Base-by-base conservation (phyloP, 1,140 invertebrate genomes). In the Holotrichia oblita region DNA sequence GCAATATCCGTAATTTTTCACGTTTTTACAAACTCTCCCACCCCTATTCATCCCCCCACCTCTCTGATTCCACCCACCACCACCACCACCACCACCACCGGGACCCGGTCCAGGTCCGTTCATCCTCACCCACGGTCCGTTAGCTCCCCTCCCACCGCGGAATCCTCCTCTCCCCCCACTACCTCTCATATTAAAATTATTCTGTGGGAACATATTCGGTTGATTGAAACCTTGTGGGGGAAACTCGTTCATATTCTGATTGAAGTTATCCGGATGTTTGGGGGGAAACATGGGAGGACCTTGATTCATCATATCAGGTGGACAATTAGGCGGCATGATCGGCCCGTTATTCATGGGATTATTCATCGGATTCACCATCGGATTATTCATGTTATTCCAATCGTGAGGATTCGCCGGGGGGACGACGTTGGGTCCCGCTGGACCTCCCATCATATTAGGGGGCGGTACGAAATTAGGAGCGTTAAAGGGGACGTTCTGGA, bases 1-100 rank as follows among this genome's bases (percentile, higher is more conserved):
- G 86, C 94, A 96, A 79, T 91, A 93, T 1, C 94, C 94, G 82
- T 90, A 91, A 83, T 93, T 92, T 83, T 92, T 91, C 83, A 94
- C 94, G 83, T 94, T 93, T 83, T 93, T 91, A 85, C 94, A 96
- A 12, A 94, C 86, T 76, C 91, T 89, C 2, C 87, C 87, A 1
- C 88, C 86, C 34, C 87, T 79, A 86, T 88, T 87, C 6, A 87
- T 87, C 87, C 87, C 22, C 2, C 48, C 48, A 14, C 48, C 48
- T 17, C 48, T 55, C 6, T 55, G 48, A 55, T 55, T 55, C 48
- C 48, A 55, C 6, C 48, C 48, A 89, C 88, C 73, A 87, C 87
- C 88, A 0, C 89, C 88, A 41, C 89, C 87, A 59, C 83, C 90
- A 78, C 89, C 87, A 59, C 83, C 90, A 78, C 85, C 85, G n/a